These are phyloP conservation scores for Campopleginae sp. DNA, from an alignment of 2,888 invertebrate species.

Conservation along the genomic window DNA sequence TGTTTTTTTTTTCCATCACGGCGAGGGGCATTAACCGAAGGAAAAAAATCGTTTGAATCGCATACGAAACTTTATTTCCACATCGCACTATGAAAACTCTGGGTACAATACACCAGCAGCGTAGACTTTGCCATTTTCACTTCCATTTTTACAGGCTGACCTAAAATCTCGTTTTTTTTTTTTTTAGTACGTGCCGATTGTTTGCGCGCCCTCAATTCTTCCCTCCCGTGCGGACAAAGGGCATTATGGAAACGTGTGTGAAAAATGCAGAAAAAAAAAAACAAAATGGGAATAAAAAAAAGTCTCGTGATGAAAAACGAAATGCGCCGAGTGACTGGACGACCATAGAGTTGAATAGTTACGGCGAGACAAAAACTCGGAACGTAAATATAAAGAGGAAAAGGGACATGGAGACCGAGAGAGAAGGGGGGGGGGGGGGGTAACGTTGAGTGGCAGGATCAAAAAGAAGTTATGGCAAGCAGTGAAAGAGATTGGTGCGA, in stretches of 20 bases:
- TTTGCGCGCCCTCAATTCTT: slow-evolving; percentile 69
- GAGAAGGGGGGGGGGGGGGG: slow-evolving; percentile 7
- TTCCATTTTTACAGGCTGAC: slow-evolving; percentile 3
- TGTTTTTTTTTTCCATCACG: neutral
- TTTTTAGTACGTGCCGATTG: slow-evolving; percentile 63
- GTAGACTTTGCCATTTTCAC: neutral
- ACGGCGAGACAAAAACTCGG: slow-evolving; percentile 29
- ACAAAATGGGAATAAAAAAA: slow-evolving; percentile 39
- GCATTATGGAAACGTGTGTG: slow-evolving; percentile 34
- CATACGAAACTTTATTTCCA: neutral
- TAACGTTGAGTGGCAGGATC: slow-evolving; percentile 44
- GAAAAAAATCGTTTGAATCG: neutral
- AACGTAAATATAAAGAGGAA: slow-evolving; percentile 32
- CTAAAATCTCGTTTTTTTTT: neutral
- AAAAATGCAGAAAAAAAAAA: slow-evolving; percentile 51
- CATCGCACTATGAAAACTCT: neutral
- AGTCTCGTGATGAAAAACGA: slow-evolving; percentile 34
- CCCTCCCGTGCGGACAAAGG: slow-evolving; percentile 56
- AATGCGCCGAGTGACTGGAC: slow-evolving; percentile 52
- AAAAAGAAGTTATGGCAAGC: slow-evolving; percentile 51
- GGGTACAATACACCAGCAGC: neutral
- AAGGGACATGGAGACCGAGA: slow-evolving; percentile 15
- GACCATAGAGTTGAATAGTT: slow-evolving; percentile 29
- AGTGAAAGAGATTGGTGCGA: slow-evolving; percentile 60
- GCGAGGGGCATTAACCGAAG: too few relatives aligned